Evolutionary conservation across 2,113 vertebrate genomes (phyloP).

Genomic region (Salvelinus sp.): DNA sequence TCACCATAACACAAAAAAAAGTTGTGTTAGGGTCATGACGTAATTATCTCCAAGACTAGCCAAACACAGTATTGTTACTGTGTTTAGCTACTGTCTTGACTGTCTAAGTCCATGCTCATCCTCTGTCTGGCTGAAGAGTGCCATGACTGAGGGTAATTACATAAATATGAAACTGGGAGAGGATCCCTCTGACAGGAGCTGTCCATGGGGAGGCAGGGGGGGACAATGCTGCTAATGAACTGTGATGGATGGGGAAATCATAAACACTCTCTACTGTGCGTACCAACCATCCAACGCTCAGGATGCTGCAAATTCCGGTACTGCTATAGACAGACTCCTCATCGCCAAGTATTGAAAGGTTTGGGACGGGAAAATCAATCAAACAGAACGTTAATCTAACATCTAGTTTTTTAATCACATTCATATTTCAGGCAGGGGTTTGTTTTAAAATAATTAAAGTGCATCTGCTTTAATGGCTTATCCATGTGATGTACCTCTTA

Average conservation of each 20-base stretch:
- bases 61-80: too few species aligned
- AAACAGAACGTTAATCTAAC: background rate
- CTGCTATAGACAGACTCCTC: background rate
- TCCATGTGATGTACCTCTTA: background rate
- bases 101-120: too few species aligned
- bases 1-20: too few species aligned
- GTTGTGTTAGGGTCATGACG: too few species aligned
- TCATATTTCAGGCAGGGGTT: background rate
- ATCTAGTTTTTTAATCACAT: background rate
- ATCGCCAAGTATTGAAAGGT: background rate
- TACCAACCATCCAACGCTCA: background rate
- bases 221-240: constrained; percentile 40
- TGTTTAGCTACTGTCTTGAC: too few species aligned
- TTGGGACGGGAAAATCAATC: background rate
- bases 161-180: constrained; percentile 47
- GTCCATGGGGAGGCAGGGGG: constrained; percentile 30
- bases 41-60: too few species aligned
- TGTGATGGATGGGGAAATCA: constrained; percentile 13
- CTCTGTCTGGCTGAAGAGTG: background rate
- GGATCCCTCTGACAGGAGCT: constrained; percentile 37
- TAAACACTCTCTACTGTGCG: background rate
- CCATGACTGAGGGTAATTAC: constrained; percentile 24
- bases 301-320: background rate
- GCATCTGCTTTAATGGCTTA: background rate
- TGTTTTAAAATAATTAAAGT: background rate